These are phyloP conservation scores for Ovis aries DNA, from an alignment of 2,113 vertebrate genomes.

Conservation along the genomic window ARS-UI_Ramb_v3.0 NC_056057.1:82831501-82832000, in stretches of 20 bases:
- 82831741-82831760: slow-evolving; percentile 91
- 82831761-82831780: slow-evolving; percentile 86
- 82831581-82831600: slow-evolving; percentile 90
- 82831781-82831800: slow-evolving; percentile 88
- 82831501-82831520: slow-evolving; percentile 87
- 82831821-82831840: slow-evolving; percentile 89
- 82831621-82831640: slow-evolving; percentile 88
- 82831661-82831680: slow-evolving; percentile 90
- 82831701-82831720: slow-evolving; percentile 92
- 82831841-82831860: slow-evolving; percentile 89
- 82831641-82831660: slow-evolving; percentile 89
- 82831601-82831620: slow-evolving; percentile 90
- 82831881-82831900: background rate
- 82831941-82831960: background rate
- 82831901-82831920: slow-evolving; percentile 69
- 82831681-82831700: slow-evolving; percentile 87
- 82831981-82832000: background rate
- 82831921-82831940: background rate
- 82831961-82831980: background rate
- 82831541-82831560: slow-evolving; percentile 90
- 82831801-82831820: slow-evolving; percentile 90
- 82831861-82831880: slow-evolving; percentile 90
- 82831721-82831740: slow-evolving; percentile 88
- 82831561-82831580: slow-evolving; percentile 89
- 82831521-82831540: slow-evolving; percentile 91